Evolutionary conservation across 2,888 invertebrate genomes (phyloP), one percentile per base, ranked within the genome.

Genomic region (Caenorhabditis sp.): DNA sequence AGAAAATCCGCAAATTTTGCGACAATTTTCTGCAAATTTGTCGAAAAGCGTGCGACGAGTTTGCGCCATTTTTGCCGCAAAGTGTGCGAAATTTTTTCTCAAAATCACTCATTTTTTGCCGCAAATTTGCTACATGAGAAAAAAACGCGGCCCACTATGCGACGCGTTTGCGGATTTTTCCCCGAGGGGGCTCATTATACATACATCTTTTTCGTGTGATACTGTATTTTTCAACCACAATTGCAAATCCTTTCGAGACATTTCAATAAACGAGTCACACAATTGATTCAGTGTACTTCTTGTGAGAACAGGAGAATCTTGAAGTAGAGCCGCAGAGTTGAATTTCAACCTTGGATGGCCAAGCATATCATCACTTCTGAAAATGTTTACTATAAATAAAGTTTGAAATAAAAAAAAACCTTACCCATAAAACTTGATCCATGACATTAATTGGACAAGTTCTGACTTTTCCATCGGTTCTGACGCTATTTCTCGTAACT

Each of bases 181-280:
- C n/a, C n/a, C n/a, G n/a, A n/a, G n/a, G n/a, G n/a, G n/a, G n/a
- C n/a, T n/a, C n/a, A n/a, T n/a, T n/a, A n/a, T n/a, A n/a, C 83
- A 59, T 62, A 90, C 89, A 84, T 93, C 92, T 84, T 93, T 93
- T 88, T 97, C 97, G 1, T 94, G 92, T 83, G 92, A 92, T 66
- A 97, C 90, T 0, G 96, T 94, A 89, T 95, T 96, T 84, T 92
- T 93, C 93, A 97, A 94, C 97, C 97, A 99, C 85, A 95, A 94
- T 84, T 92, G 92, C 88, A 90, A 67, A 67, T 88, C 88, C 6
- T 63, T 70, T 21, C 78, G 66, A 1, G 83, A 85, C 68, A 84
- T 74, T 53, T 85, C 83, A 19, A 88, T 76, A 70, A 87, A 87
- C 74, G 69, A 58, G 61, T 93, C 92, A 88, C 95, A 93, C 36